These are phyloP conservation scores for Perognathus longimembris DNA, from an alignment of 2,113 vertebrate genomes.

Conservation along the genomic window DNA sequence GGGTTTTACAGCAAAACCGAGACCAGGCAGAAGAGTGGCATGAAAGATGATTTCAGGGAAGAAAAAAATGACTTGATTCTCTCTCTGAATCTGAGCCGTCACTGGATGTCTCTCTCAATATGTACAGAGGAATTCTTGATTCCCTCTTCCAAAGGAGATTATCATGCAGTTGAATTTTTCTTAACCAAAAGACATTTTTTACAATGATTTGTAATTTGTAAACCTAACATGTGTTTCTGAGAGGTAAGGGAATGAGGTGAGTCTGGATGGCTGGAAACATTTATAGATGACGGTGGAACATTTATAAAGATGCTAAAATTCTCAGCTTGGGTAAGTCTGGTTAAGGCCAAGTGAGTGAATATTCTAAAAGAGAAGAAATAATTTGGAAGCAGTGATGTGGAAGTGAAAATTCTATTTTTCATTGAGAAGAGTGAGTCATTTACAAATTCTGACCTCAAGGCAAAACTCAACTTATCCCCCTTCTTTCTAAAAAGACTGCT, in stretches of 20 bases:
- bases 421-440: conserved; percentile 48
- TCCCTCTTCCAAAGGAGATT: conserved; percentile 55
- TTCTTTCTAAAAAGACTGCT: background rate
- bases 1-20: conserved; percentile 65
- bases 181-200: conserved; percentile 50
- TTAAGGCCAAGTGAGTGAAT: background rate
- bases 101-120: conserved; percentile 58
- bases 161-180: conserved; percentile 14
- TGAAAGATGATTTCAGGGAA: conserved; percentile 59
- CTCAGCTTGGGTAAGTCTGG: background rate
- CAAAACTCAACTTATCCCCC: conserved; percentile 10
- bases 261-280: background rate
- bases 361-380: conserved; percentile 56
- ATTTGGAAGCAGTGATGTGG: conserved; percentile 1
- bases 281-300: background rate
- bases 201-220: conserved; percentile 43
- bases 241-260: background rate
- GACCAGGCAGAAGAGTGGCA: conserved; percentile 48
- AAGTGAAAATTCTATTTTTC: conserved; percentile 53
- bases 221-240: conserved; percentile 15
- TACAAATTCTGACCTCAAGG: conserved; percentile 42
- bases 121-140: conserved; percentile 46
- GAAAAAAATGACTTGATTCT: conserved; percentile 38
- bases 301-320: conserved; percentile 29
- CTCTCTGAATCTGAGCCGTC: conserved; percentile 52